These are phyloP conservation scores for Phenganax stokvisi DNA, from an alignment of 92 coral and sea anemone genomes.

Conservation along the genomic window DNA sequence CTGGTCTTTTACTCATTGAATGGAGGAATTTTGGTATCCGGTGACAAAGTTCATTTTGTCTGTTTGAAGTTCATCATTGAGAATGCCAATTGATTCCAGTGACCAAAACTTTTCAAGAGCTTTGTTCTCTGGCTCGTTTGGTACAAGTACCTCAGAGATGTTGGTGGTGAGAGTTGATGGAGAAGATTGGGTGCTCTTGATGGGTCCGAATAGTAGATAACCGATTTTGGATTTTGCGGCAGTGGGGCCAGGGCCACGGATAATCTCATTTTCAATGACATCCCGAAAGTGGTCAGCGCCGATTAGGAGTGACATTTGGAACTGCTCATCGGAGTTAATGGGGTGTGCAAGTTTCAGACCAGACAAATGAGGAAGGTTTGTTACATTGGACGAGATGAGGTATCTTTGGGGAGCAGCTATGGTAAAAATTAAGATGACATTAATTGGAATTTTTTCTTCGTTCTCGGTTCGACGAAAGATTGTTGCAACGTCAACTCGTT, in stretches of 20 bases:
- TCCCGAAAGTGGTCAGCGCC: slow-evolving; percentile 27
- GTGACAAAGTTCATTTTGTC: background rate
- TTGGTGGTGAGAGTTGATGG: background rate
- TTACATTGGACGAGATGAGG: slow-evolving; percentile 8
- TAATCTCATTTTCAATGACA: slow-evolving; percentile 24
- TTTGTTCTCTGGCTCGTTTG: slow-evolving; percentile 22
- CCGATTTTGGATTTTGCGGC: slow-evolving; percentile 50
- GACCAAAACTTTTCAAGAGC: slow-evolving; percentile 39
- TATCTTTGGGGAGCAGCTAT: slow-evolving; percentile 45
- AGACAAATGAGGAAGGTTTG: slow-evolving; percentile 40
- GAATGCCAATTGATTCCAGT: slow-evolving; percentile 36
- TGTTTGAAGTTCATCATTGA: background rate
- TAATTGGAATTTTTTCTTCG: slow-evolving; percentile 48
- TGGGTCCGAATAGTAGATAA: background rate
- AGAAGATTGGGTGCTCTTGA: background rate
- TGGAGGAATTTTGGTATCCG: slow-evolving; percentile 24
- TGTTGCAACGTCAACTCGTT: slow-evolving; percentile 29
- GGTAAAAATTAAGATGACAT: slow-evolving; percentile 39
- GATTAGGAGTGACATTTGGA: slow-evolving; percentile 35
- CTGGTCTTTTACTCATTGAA: background rate
- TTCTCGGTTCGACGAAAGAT: slow-evolving; percentile 34
- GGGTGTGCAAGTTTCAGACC: slow-evolving; percentile 50
- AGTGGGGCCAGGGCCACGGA: slow-evolving; percentile 49
- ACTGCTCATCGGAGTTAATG: slow-evolving; percentile 35
- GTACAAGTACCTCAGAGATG: background rate